Evolutionary conservation across 2,113 vertebrate species (phyloP).

Genomic region (Anhinga rufa): DNA sequence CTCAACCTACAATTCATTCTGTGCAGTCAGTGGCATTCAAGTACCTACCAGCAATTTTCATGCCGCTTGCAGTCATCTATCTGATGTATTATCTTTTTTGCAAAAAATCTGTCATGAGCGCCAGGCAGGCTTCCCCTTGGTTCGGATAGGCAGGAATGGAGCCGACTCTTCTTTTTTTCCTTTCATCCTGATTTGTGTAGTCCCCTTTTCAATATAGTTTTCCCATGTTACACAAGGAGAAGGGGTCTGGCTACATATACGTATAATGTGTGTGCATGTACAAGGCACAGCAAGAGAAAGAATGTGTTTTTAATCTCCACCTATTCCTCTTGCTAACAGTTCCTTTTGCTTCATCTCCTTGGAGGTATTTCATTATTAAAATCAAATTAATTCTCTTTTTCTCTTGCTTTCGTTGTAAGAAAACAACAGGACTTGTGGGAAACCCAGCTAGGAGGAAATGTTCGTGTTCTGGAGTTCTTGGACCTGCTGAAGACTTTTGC

Average conservation of each 20-base stretch:
- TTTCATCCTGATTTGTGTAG: neutral
- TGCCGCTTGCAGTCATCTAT: neutral
- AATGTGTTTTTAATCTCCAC: neutral
- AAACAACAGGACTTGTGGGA: neutral
- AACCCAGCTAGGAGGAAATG: neutral
- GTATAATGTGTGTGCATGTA: neutral
- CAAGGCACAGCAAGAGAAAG: neutral
- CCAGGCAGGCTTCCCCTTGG: neutral
- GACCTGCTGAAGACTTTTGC: neutral
- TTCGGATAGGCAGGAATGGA: neutral
- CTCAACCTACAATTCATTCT: neutral
- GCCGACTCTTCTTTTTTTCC: neutral
- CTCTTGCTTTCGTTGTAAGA: neutral
- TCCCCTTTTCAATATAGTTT: neutral
- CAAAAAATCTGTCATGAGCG: neutral
- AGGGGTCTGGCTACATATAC: neutral
- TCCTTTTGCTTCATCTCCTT: neutral
- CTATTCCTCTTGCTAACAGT: neutral
- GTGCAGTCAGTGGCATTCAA: constrained; percentile 8
- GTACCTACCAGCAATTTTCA: constrained; percentile 23
- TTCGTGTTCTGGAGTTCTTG: neutral
- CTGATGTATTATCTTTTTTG: neutral
- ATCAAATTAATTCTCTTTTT: neutral
- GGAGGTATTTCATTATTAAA: neutral
- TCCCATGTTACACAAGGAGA: neutral